These are phyloP conservation scores for Alosa sapidissima DNA, from an alignment of 2,797 vertebrate species.

Conservation along the genomic window DNA sequence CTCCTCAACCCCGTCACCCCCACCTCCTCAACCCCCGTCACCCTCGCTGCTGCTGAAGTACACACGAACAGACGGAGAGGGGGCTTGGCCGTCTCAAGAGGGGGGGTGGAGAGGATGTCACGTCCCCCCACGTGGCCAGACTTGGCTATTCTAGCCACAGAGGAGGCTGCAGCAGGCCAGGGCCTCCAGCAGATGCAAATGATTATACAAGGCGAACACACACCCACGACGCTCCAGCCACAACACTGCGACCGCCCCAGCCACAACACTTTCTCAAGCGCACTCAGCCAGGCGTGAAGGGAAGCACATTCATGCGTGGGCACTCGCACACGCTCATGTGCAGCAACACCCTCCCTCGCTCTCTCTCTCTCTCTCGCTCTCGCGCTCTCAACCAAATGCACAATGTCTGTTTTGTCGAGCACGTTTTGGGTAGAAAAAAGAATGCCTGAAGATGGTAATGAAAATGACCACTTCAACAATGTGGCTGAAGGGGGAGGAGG, in stretches of 20 bases:
- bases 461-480: background rate
- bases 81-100: background rate
- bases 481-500: no score
- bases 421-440: background rate
- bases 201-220: background rate
- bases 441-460: background rate
- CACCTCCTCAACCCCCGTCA: no score
- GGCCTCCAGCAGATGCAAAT: background rate
- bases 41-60: background rate
- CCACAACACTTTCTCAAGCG: background rate
- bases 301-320: conserved; percentile 15
- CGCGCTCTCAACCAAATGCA: background rate
- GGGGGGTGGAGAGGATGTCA: conserved; percentile 16
- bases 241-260: background rate
- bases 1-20: no score
- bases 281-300: conserved; percentile 12
- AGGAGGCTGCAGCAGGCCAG: background rate
- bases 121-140: background rate
- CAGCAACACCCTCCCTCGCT: background rate
- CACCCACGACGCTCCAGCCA: background rate
- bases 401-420: background rate
- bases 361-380: background rate
- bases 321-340: background rate
- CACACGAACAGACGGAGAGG: background rate
- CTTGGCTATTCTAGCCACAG: background rate